Conservation (phyloP, 35 echinoderm and acorn worm species). For the Patiria miniata region DNA sequence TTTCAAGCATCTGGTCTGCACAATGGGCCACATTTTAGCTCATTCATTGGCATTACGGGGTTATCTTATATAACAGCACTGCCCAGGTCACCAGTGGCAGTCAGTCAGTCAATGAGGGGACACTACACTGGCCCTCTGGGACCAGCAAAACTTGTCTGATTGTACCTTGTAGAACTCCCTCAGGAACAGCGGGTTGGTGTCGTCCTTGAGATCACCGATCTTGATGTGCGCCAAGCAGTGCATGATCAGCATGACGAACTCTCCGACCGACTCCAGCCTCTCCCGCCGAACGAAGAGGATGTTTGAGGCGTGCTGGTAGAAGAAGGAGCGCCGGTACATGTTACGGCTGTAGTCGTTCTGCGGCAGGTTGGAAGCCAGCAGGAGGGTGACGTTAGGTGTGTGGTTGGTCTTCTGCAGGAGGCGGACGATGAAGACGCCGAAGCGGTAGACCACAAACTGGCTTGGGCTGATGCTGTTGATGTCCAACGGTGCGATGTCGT, state of each 20-base stretch:
- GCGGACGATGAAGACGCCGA: conserved; percentile 90
- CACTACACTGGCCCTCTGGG: no score
- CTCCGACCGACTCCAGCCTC: conserved; percentile 90
- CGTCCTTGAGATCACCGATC: conserved; percentile 78
- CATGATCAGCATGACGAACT: conserved; percentile 90
- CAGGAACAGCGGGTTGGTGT: conserved; percentile 79
- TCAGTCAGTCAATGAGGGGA: no score
- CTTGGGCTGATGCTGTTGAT: conserved; percentile 95
- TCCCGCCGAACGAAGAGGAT: conserved; percentile 91
- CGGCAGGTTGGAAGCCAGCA: conserved; percentile 76
- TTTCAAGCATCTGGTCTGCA: no score
- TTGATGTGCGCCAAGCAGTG: conserved; percentile 98
- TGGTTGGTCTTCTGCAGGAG: conserved; percentile 66
- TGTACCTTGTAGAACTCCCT: conserved; percentile 93
- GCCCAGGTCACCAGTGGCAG: no score
- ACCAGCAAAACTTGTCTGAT: not conserved
- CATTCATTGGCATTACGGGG: no score
- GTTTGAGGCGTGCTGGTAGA: conserved; percentile 92
- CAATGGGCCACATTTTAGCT: no score
- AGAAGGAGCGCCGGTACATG: conserved; percentile 98
- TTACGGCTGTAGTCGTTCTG: conserved; percentile 92
- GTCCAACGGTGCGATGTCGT: conserved; percentile 81
- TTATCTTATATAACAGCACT: no score
- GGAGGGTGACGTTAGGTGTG: conserved; percentile 83
- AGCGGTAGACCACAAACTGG: conserved; percentile 96